These are phyloP conservation scores for Microplitis deprimator DNA, from an alignment of 2,888 invertebrate genomes.

Conservation along the genomic window DNA sequence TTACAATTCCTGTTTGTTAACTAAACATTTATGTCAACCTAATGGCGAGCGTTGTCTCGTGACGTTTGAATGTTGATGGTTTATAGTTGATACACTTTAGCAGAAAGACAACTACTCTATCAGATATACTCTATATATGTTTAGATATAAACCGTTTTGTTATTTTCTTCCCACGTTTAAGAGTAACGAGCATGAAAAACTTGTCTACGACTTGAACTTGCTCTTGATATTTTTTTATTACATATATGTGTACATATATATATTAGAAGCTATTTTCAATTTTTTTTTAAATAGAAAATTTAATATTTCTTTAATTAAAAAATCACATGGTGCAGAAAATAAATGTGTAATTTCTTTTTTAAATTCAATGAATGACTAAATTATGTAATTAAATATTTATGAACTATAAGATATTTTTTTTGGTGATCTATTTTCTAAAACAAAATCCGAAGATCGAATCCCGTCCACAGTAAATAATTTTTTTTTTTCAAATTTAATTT, in stretches of 20 bases:
- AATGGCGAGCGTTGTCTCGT: background rate
- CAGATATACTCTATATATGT: background rate
- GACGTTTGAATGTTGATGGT: background rate
- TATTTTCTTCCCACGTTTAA: background rate
- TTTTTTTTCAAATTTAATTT: too few species aligned
- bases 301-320: too few species aligned
- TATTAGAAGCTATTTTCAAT: too few species aligned
- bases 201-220: background rate
- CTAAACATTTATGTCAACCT: constrained; percentile 33
- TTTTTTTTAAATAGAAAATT: too few species aligned
- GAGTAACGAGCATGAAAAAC: background rate
- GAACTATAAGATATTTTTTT: too few species aligned
- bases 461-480: too few species aligned
- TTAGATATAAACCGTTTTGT: background rate
- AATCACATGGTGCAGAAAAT: too few species aligned
- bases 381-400: too few species aligned
- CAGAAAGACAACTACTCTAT: background rate
- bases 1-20: constrained; percentile 38
- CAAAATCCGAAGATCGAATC: too few species aligned
- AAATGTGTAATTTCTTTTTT: too few species aligned
- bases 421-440: too few species aligned
- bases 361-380: too few species aligned
- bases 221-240: constrained; percentile 26
- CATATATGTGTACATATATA: background rate
- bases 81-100: background rate